These are phyloP conservation scores for Euproctis similis DNA, from an alignment of 2,888 invertebrate species.

Conservation along the genomic window DNA sequence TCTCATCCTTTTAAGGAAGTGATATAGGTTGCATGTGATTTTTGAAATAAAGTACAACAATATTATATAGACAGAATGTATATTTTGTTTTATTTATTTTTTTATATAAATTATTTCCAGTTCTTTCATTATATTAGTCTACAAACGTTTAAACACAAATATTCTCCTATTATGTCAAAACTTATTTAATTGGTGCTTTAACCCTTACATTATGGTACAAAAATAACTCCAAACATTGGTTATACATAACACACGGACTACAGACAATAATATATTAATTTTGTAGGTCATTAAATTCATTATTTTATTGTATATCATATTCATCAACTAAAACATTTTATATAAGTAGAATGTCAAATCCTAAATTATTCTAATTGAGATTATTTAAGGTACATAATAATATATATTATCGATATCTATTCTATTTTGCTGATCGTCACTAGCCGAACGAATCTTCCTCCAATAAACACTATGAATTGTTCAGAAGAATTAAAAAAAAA, in stretches of 20 bases:
- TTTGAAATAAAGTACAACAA: slow-evolving; percentile 31
- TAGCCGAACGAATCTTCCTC: slow-evolving; percentile 38
- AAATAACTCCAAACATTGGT: slow-evolving; percentile 44
- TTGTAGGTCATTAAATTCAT: slow-evolving; percentile 26
- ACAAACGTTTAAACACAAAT: slow-evolving; percentile 45
- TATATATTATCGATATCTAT: slow-evolving; percentile 3
- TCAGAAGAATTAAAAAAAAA: too few species aligned
- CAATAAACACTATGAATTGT: neutral
- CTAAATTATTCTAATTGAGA: slow-evolving; percentile 53
- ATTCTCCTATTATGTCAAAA: slow-evolving; percentile 67
- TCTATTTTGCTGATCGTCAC: slow-evolving; percentile 48
- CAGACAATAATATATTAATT: slow-evolving; percentile 24
- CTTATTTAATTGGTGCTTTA: slow-evolving; percentile 58
- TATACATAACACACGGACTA: slow-evolving; percentile 18
- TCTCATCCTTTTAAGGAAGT: neutral
- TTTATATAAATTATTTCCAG: slow-evolving; percentile 70
- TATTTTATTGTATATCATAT: slow-evolving; percentile 9
- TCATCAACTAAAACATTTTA: slow-evolving; percentile 16
- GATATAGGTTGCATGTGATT: neutral
- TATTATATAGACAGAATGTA: slow-evolving; percentile 57
- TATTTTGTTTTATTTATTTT: slow-evolving; percentile 56
- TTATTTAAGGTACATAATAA: slow-evolving; percentile 57
- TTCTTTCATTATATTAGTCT: slow-evolving; percentile 63
- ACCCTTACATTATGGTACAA: slow-evolving; percentile 51
- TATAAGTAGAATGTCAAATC: slow-evolving; percentile 17